Evolutionary conservation across 1,140 invertebrate genomes (phyloP), one percentile per base, ranked within the genome.

Genomic region (Drosophila oshimai): DNA sequence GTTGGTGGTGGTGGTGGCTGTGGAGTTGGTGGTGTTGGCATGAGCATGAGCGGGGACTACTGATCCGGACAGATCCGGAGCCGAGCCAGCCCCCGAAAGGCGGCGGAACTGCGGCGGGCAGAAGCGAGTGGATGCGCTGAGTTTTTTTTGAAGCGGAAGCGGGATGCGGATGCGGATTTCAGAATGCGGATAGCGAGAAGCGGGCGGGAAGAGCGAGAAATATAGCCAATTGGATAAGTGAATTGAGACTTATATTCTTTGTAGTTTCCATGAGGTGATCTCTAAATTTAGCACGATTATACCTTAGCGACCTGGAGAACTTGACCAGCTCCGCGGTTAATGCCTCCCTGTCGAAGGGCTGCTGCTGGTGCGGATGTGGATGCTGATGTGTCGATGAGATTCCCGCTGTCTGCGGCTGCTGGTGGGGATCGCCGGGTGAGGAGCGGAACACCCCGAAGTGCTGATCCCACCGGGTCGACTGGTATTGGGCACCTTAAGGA

Each of bases 281-380:
- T 33, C 12, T 39, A n/a, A 12, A 20, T 2, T 7, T 6, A 10
- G 12, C 12, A 20, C 15, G 5, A 46, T 22, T 29, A 13, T 90
- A 91, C 68, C 92, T 92, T 22, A 95, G 90, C 4, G 93, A 93
- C 83, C 93, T 93, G 2, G 95, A 95, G 79, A 95, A 95, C 50
- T 95, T 93, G 47, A 95, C 89, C 64, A 95, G 94, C 33, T 95
- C 94, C 2, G 94, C 93, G 28, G 95, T 96, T 61, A 96, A 90
- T 10, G 94, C 93, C 49, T 93, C 91, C 69, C 94, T 69, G 78
- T 93, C 89, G 51, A 92, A 80, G 65, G 93, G 84, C 29, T 87
- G 79, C 39, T 74, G 58, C 7, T 69, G 36, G 10, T 65, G 64
- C 3, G 46, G 15, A 31, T 44, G 61, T 28, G 36, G 47, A 15